A percentile compares a stretch with the other conserved stretches of the same genome.
Conservation (phyloP, 1,140 invertebrate genomes). For the Drosophila littoralis region DNA sequence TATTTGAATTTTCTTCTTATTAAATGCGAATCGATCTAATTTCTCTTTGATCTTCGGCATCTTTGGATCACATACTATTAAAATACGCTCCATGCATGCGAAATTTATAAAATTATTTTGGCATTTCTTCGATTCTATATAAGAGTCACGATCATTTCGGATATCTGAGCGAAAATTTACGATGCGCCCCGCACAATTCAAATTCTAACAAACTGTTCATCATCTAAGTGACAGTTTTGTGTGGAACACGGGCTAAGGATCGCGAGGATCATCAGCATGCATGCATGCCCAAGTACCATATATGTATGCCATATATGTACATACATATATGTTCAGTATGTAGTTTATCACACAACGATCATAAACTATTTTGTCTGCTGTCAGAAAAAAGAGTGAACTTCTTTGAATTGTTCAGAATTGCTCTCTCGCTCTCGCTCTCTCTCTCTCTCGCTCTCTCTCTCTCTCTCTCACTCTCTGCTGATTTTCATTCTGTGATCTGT, state of each 20-base stretch:
- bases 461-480: neutral
- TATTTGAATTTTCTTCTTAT: too few relatives aligned
- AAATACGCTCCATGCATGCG: neutral
- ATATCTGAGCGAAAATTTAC: constrained; percentile 64
- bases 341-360: constrained; percentile 73
- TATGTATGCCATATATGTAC: constrained; percentile 23
- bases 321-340: constrained; percentile 44
- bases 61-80: neutral
- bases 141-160: constrained; percentile 17
- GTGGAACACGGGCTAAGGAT: constrained; percentile 9
- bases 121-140: constrained; percentile 15
- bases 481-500: constrained; percentile 37
- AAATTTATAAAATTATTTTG: neutral
- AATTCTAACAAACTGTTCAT: constrained; percentile 83
- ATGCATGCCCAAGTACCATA: constrained; percentile 32
- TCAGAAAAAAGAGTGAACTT: constrained; percentile 55
- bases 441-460: neutral
- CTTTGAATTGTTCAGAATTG: constrained; percentile 48
- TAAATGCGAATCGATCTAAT: too few relatives aligned
- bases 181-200: constrained; percentile 78
- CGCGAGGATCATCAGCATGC: constrained; percentile 29
- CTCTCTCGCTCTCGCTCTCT: constrained; percentile 3
- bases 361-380: constrained; percentile 81
- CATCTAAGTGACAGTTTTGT: constrained; percentile 63
- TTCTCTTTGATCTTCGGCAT: too few relatives aligned